Percentiles rank a stretch among this genome's conserved stretches.
phyloP scores from a whole-genome alignment of 2,113 vertebrate species.

The Urocynchramus pylzowi region DNA sequence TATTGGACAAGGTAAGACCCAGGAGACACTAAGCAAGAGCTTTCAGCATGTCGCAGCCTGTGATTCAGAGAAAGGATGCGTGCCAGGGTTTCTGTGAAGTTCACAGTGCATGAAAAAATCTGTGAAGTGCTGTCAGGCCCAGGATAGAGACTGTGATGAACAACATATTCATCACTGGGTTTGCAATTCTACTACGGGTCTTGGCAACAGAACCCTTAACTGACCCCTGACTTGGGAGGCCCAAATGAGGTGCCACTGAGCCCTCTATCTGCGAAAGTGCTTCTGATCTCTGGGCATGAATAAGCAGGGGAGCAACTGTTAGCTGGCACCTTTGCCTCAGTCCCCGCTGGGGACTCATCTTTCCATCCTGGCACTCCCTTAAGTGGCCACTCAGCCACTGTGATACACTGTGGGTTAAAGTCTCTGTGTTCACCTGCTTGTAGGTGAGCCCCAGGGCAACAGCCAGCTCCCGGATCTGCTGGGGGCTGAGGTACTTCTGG shows the following conservation, averaged over 20 bases:
- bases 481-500: constrained; percentile 79
- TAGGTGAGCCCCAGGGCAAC: constrained; percentile 75
- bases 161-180: background rate
- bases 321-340: background rate
- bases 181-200: background rate
- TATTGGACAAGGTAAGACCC: background rate
- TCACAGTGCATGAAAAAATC: background rate
- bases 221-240: background rate
- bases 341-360: background rate
- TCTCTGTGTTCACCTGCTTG: constrained; percentile 71
- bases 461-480: constrained; percentile 79
- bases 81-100: background rate
- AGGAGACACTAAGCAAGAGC: background rate
- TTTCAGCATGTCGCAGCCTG: background rate
- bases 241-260: background rate
- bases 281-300: background rate
- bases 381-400: background rate
- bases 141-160: background rate
- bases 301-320: background rate
- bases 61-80: background rate
- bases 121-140: background rate
- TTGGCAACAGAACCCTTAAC: background rate
- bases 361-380: background rate
- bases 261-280: background rate
- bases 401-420: background rate